Percentiles rank a stretch among this genome's conserved stretches.
These are phyloP conservation scores for Stichodactyla helianthus DNA, from an alignment of 64 coral and sea anemone species.

Conservation along the genomic window DNA sequence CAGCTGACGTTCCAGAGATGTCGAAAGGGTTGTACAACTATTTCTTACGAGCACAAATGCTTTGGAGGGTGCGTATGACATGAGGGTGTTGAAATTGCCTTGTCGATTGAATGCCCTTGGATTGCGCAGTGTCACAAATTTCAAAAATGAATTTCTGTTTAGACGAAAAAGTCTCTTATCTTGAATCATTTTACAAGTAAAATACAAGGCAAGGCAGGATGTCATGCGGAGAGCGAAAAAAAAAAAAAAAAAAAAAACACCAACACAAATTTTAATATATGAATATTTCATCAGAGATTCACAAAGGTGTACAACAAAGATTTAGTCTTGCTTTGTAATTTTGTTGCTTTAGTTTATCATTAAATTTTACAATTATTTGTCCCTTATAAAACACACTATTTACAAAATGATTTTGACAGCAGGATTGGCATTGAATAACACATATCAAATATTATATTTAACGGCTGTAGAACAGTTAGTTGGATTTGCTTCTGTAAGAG, in stretches of 20 bases:
- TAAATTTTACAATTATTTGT: background rate
- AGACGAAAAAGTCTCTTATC: no score
- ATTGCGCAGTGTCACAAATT: no score
- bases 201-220: no score
- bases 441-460: background rate
- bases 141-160: no score
- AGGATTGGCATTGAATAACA: background rate
- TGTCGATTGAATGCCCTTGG: no score
- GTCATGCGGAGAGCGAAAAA: background rate
- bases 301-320: background rate
- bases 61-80: no score
- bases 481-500: conserved; percentile 37
- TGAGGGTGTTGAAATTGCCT: no score
- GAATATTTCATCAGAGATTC: background rate
- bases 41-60: no score
- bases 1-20: no score
- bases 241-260: no score
- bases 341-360: background rate
- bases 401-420: background rate
- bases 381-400: background rate
- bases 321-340: background rate
- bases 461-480: background rate
- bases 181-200: no score
- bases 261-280: background rate
- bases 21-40: no score